Evolutionary conservation across 2,797 vertebrate species (phyloP).

Genomic region (Lophotriccus pileatus): DNA sequence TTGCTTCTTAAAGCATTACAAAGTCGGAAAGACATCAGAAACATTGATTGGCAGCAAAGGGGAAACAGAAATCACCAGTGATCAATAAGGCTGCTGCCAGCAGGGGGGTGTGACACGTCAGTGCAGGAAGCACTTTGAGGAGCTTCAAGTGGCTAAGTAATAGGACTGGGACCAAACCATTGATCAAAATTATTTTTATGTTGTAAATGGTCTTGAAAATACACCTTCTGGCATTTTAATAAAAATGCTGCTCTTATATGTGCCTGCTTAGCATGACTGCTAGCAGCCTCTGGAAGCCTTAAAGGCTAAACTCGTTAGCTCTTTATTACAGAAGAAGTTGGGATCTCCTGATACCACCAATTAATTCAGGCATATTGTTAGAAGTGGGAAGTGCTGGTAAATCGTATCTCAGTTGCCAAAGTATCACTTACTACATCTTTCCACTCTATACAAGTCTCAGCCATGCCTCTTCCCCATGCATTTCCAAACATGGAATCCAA

Average conservation of each 20-base stretch:
- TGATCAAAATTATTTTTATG: constrained; percentile 28
- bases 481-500: not conserved
- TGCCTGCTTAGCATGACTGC: constrained; percentile 21
- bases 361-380: constrained; percentile 24
- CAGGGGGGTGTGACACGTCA: not conserved
- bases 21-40: constrained; percentile 51
- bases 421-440: not conserved
- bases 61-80: constrained; percentile 20
- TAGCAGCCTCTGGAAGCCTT: constrained; percentile 8
- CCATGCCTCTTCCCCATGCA: not conserved
- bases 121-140: not conserved
- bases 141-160: not conserved
- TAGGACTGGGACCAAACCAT: constrained; percentile 14
- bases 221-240: constrained; percentile 32
- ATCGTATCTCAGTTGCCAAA: not conserved
- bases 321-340: constrained; percentile 5
- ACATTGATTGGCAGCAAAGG: constrained; percentile 46
- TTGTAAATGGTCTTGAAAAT: not conserved
- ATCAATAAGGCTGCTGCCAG: constrained; percentile 41
- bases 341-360: constrained; percentile 16
- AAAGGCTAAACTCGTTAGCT: constrained; percentile 49
- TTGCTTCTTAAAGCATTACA: constrained; percentile 32
- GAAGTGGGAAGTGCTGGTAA: not conserved
- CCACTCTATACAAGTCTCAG: not conserved
- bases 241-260: constrained; percentile 30